Conservation (phyloP, 2,888 invertebrate genomes). For the Julus scanicus region DNA sequence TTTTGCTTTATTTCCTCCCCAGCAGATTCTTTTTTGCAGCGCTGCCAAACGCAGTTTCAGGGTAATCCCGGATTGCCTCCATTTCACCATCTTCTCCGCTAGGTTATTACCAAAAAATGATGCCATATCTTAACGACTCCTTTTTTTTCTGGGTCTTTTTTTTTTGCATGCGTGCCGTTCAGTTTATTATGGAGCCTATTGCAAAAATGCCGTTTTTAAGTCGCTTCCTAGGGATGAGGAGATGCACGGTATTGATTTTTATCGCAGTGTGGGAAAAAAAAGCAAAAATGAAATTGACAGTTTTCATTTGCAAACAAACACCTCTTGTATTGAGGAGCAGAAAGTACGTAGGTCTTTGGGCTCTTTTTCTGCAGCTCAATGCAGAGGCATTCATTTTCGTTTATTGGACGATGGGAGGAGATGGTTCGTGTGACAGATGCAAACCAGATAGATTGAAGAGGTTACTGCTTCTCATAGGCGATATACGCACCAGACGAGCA, state of each 20-base stretch:
- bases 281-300: constrained; percentile 49
- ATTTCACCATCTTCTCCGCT: background rate
- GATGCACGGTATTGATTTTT: constrained; percentile 47
- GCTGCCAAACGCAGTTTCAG: background rate
- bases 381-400: constrained; percentile 46
- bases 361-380: background rate
- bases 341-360: background rate
- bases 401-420: constrained; percentile 49
- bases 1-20: constrained; percentile 30
- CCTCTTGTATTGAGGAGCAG: constrained; percentile 46
- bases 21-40: background rate
- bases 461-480: constrained; percentile 2
- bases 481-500: background rate
- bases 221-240: background rate
- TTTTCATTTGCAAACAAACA: constrained; percentile 52
- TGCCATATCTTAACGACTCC: constrained; percentile 19
- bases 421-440: constrained; percentile 51
- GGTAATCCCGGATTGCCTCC: constrained; percentile 30
- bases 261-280: background rate
- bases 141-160: background rate
- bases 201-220: constrained; percentile 29
- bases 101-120: constrained; percentile 37
- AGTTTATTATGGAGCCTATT: background rate
- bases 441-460: constrained; percentile 51
- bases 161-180: background rate